Evolutionary conservation across 1,140 invertebrate genomes (phyloP).

Genomic region (Ooceraea biroi): DNA sequence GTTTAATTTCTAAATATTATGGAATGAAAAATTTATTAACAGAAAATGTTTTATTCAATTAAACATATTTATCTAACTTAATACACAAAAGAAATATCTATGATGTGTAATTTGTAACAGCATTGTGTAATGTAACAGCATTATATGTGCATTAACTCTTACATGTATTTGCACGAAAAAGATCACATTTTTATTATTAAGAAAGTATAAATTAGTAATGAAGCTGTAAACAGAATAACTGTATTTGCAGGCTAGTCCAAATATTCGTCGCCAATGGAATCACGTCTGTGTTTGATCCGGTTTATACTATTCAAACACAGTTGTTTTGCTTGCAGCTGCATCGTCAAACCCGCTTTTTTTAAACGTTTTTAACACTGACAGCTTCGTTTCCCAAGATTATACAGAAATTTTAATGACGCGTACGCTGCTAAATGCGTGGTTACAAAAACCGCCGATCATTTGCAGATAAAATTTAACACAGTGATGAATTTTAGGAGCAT

Average conservation of each 20-base stretch:
- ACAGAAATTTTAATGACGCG: neutral
- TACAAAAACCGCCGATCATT: neutral
- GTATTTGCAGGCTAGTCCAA: neutral
- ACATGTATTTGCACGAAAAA: neutral
- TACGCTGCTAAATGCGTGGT: neutral
- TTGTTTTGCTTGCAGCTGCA: neutral
- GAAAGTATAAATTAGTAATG: neutral
- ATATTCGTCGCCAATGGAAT: neutral
- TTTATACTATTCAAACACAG: neutral
- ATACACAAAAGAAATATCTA: neutral
- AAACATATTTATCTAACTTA: constrained; percentile 5
- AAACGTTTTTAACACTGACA: neutral
- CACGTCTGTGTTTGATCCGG: neutral
- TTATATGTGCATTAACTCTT: neutral
- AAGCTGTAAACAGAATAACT: constrained; percentile 18
- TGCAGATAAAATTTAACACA: neutral
- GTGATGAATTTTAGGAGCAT: too few relatives aligned
- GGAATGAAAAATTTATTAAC: neutral
- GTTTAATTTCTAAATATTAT: neutral
- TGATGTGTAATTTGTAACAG: neutral
- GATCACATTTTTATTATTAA: neutral
- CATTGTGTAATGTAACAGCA: neutral
- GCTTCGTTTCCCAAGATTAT: neutral
- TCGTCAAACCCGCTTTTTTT: neutral
- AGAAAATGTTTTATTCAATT: neutral